Base-by-base conservation (phyloP, 2,888 invertebrate species). In the Pecten maximus region DNA sequence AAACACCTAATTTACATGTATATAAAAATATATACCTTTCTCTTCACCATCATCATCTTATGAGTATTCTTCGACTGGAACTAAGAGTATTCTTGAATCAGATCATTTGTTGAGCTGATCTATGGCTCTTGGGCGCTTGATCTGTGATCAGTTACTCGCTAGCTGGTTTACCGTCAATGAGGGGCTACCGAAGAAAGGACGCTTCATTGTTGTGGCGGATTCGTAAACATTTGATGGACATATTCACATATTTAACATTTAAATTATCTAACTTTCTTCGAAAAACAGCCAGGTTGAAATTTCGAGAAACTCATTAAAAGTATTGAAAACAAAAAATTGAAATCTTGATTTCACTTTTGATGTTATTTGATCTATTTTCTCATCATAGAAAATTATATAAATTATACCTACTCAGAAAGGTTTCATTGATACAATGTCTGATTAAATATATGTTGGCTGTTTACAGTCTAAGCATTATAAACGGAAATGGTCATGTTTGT, bases 11-110 rank as follows among this genome's bases (percentile, higher is more conserved):
- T 60, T 60, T 23, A 60, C n/a, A 60, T 60, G 60, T 60, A 60
- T 60, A 23, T n/a, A 60, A 60, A 60, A 60, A 60, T 60, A 60
- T 60, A 60, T 60, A 60, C 60, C 60, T 60, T 60, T 23, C n/a
- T 60, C 60, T n/a, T 60, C 60, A 60, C 60, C 60, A 60, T 60
- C 44, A 44, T n/a, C 48, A 48, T 48, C 48, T 48, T 60, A 60
- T 60, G 60, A 60, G 60, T 60, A 60, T 60, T 60, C 60, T 60
- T n/a, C 60, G 60, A n/a, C 60, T 60, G 60, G 60, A 60, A 60
- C 60, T 60, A 60, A 60, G 60, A 60, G 60, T 60, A 60, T 60
- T 60, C 60, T 60, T 60, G 60, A 60, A 6, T 60, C 60, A 60
- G 60, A 60, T 60, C 60, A 60, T 60, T 60, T 60, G 60, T 60